Percentiles rank a stretch among this genome's conserved stretches.
These are phyloP conservation scores for Drosophila ironensis DNA, from an alignment of 1,140 invertebrate genomes.

Conservation along the genomic window DNA sequence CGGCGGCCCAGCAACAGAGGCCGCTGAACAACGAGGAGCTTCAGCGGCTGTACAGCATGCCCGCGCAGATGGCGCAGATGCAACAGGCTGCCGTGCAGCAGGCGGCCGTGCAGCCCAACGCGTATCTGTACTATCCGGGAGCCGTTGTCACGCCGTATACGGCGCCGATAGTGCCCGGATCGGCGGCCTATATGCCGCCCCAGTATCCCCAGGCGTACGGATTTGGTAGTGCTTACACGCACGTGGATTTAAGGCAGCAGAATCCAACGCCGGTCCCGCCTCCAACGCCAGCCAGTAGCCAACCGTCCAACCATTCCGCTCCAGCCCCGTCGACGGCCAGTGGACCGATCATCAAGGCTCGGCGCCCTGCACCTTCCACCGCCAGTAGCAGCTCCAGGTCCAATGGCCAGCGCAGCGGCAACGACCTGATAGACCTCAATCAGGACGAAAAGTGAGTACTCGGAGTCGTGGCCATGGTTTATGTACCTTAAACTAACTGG, in stretches of 20 bases:
- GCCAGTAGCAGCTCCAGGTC: background rate
- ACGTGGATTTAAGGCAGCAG: constrained; percentile 52
- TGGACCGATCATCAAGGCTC: constrained; percentile 15
- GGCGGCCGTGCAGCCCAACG: constrained; percentile 38
- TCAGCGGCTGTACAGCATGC: constrained; percentile 75
- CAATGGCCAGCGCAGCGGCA: constrained; percentile 48
- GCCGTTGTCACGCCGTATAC: constrained; percentile 35
- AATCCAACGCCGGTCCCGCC: constrained; percentile 18
- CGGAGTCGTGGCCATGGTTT: background rate
- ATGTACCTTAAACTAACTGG: background rate
- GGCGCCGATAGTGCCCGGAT: constrained; percentile 61
- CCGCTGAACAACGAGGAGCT: constrained; percentile 71
- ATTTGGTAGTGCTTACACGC: constrained; percentile 38
- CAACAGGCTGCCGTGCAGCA: constrained; percentile 52
- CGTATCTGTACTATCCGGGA: constrained; percentile 55
- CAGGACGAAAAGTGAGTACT: constrained; percentile 72
- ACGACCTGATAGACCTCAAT: constrained; percentile 83
- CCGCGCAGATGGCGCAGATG: constrained; percentile 47
- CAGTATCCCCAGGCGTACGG: constrained; percentile 61
- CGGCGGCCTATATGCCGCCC: constrained; percentile 69
- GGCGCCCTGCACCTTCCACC: constrained; percentile 12
- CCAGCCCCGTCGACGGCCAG: constrained; percentile 5
- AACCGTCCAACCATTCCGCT: constrained; percentile 9
- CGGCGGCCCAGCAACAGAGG: constrained; percentile 50
- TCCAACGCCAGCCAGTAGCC: constrained; percentile 5